A percentile compares a stretch with the other conserved stretches of the same genome.
Evolutionary conservation across 2,113 vertebrate genomes (phyloP).

Genomic region (Oreochromis aureus): DNA sequence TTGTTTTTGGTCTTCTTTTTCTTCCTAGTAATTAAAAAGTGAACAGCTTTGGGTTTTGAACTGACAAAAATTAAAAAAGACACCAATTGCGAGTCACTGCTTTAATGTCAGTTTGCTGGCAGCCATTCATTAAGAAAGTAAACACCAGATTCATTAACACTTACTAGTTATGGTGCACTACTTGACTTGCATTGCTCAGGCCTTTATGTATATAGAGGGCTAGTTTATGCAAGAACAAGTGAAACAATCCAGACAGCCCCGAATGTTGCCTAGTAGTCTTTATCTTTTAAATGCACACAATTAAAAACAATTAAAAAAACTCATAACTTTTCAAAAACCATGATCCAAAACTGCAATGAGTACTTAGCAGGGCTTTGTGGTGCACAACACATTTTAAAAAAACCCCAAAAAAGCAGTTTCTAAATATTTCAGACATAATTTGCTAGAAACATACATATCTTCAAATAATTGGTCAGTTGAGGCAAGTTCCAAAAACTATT

Average conservation of each 20-base stretch:
- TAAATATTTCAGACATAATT: background rate
- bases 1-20: background rate
- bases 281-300: background rate
- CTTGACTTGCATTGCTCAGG: background rate
- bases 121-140: background rate
- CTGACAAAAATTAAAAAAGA: background rate
- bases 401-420: background rate
- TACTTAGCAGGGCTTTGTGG: background rate
- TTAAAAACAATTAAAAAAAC: background rate
- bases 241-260: background rate
- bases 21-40: background rate
- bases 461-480: background rate
- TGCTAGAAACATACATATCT: background rate
- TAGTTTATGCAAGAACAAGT: background rate
- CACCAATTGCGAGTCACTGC: background rate
- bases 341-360: background rate
- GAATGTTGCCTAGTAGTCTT: background rate
- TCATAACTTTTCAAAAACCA: background rate
- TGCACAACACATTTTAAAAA: background rate
- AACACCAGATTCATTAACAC: background rate
- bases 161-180: background rate
- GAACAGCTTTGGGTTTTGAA: background rate
- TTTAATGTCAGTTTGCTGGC: background rate
- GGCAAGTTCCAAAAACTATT: background rate
- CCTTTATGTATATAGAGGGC: background rate